Base-by-base conservation (phyloP, 1,140 invertebrate species). In the Ctenoplectra terminalis region DNA sequence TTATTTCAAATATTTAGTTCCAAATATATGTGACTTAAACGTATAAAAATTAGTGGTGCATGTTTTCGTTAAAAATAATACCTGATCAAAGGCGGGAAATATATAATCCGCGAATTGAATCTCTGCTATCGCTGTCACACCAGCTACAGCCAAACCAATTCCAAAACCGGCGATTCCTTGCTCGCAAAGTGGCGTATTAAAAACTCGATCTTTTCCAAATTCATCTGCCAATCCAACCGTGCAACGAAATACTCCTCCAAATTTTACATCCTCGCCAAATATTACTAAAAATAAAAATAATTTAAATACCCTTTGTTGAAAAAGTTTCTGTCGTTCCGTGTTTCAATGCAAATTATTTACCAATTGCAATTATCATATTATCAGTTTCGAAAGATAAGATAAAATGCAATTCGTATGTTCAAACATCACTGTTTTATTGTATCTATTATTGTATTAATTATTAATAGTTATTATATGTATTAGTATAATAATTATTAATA, bases 21-120 rank as follows among this genome's bases (percentile, higher is more conserved):
- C n/a, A n/a, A n/a, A n/a, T n/a, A n/a, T n/a, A n/a, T n/a, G n/a
- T n/a, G n/a, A n/a, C 56, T 26, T 37, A n/a, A 63, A 4, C 7
- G 1, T 17, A 5, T 63, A 13, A 63, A 34, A 63, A n/a, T 37
- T n/a, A 63, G 11, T n/a, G 13, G 11, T 63, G 20, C 11, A 64
- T 29, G n/a, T 46, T 69, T 34, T 50, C 5, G 0, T 23, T 1
- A n/a, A 69, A 23, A 17, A n/a, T 17, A 54, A 3, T 84, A 98
- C 98, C 95, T 99, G 99, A 95, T 99, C 99, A 94, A 99, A 99
- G 1, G 99, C 99, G 26, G 99, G 99, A 92, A 98, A 99, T 85
- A 99, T 99, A 90, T 99, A 99, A 94, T 99, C 99, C 11, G 98
- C 99, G 95, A 99, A 99, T 94, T 99, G 99, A 90, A 99, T 99